Base-by-base conservation (phyloP, 2,888 invertebrate genomes). In the Tachina lurida region DNA sequence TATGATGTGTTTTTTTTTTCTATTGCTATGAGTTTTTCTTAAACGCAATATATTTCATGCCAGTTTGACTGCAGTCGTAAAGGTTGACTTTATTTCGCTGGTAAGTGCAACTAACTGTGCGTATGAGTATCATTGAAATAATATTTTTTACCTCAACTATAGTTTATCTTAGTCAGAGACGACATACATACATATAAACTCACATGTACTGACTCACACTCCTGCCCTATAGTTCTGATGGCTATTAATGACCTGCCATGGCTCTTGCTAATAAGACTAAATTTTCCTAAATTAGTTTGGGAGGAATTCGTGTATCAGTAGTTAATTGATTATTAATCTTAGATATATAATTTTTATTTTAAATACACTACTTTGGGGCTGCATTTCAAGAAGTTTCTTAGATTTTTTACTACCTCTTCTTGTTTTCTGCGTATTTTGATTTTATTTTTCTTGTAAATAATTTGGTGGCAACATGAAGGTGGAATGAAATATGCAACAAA, bases 51-150 rank as follows among this genome's bases (percentile, higher is more conserved):
- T 71, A 77, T 83, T 77, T 83, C 58, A 83, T 83, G 79, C 76
- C 79, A 76, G 60, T 86, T 86, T 86, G 76, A 83, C 76, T 86
- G 82, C 62, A 83, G 83, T 76, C 83, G 76, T 86, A 86, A 83
- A 86, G 76, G 86, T 86, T 86, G 86, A 76, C 86, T 83, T 86
- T 83, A 82, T 75, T 84, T 75, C 76, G n/a, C 71, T 71, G 63
- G 65, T 54, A 82, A 75, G 75, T 75, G 65, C 86, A 86, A 83
- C 78, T 78, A 86, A 83, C 78, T 78, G 56, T 77, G 81, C 84
- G 84, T 81, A 68, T 77, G 73, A 84, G 84, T 84, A 70, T 73
- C 45, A 67, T 45, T 67, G 49, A 82, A 58, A 49, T 62, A 81
- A 54, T 67, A 45, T 52, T 80, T n/a, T 75, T 71, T 81, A 81